Conservation (phyloP, 2,888 invertebrate species). For the Hydrotaea cyrtoneurina region DNA sequence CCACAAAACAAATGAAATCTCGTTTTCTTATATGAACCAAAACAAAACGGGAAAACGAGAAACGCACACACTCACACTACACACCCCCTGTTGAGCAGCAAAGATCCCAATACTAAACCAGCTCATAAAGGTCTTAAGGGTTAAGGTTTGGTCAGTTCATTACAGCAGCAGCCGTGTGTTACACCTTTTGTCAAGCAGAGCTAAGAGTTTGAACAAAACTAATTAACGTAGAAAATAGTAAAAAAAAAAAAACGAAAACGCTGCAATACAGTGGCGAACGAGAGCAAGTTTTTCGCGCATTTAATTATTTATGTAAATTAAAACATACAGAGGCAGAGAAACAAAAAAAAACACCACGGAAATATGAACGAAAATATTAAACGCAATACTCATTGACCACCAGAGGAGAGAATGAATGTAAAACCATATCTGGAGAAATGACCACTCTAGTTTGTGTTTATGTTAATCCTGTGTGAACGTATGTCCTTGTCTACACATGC, state of each 20-base stretch:
- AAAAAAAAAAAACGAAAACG: constrained; percentile 18
- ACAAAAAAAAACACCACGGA: neutral
- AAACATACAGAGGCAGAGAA: constrained; percentile 3
- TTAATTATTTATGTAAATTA: constrained; percentile 60
- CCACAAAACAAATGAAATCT: neutral
- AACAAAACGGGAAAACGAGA: neutral
- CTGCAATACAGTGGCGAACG: constrained; percentile 30
- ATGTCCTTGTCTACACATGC: neutral
- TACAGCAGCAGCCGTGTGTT: constrained; percentile 41
- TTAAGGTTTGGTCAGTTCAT: constrained; percentile 59
- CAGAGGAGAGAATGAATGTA: neutral
- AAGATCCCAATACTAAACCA: constrained; percentile 18
- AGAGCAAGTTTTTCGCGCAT: constrained; percentile 50
- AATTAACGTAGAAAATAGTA: constrained; percentile 48
- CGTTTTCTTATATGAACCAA: neutral
- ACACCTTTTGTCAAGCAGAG: constrained; percentile 28
- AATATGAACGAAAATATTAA: constrained; percentile 13
- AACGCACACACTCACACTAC: constrained; percentile 22
- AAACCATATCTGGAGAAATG: constrained; percentile 1
- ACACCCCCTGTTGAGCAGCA: constrained; percentile 53
- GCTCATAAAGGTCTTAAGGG: constrained; percentile 57
- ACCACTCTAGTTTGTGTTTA: constrained; percentile 41
- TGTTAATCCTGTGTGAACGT: constrained; percentile 47
- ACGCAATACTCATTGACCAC: constrained; percentile 45
- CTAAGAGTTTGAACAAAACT: constrained; percentile 27